phyloP scores from a whole-genome alignment of 2,888 invertebrate species.

The Cecidostiba fungosa region DNA sequence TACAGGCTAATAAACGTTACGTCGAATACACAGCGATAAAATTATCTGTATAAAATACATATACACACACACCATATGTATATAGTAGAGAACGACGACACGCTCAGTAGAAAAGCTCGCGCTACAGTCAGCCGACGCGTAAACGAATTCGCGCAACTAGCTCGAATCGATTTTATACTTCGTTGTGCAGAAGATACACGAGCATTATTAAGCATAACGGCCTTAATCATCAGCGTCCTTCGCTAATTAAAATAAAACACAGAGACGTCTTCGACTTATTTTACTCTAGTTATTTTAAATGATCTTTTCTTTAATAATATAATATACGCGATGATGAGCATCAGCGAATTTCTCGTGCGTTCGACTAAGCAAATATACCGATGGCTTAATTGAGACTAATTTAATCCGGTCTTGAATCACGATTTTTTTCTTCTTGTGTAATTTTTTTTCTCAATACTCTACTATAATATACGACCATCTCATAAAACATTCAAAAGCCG shows the following conservation, averaged over 20 bases:
- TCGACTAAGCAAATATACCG: background rate
- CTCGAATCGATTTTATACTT: background rate
- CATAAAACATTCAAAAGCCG: no score
- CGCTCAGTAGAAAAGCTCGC: background rate
- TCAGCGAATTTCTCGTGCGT: no score
- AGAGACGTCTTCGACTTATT: background rate
- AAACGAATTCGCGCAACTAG: background rate
- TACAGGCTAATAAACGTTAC: background rate
- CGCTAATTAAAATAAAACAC: background rate
- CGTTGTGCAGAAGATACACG: no score
- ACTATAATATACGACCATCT: no score
- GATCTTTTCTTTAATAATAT: no score
- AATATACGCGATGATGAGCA: no score
- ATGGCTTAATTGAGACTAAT: background rate
- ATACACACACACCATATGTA: no score
- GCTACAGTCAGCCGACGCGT: background rate
- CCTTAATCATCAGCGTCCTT: background rate
- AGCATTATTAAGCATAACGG: background rate
- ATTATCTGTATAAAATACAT: no score
- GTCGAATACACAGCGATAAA: background rate
- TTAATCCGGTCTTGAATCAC: background rate
- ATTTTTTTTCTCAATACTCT: no score
- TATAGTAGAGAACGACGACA: background rate
- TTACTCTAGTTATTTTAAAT: no score
- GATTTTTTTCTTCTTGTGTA: constrained; percentile 7